A percentile compares a stretch with the other conserved stretches of the same genome.
These are phyloP conservation scores for Anoplolepis gracilipes DNA, from an alignment of 1,140 invertebrate genomes.

Conservation along the genomic window DNA sequence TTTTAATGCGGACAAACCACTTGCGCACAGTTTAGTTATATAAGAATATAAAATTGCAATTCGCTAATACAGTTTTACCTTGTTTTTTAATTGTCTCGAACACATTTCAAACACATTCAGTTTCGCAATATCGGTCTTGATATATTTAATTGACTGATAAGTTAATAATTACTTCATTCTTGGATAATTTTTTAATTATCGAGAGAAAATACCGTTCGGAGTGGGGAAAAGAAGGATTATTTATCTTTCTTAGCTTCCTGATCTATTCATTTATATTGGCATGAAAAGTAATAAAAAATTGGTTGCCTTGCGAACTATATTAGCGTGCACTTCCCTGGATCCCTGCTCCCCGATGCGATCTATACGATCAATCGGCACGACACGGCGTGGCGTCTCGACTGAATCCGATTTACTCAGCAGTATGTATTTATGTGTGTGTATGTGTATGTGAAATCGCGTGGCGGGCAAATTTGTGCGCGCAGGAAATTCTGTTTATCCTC, in stretches of 20 bases:
- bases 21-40: not conserved
- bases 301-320: not conserved
- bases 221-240: too few relatives aligned
- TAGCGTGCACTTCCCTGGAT: conserved; percentile 18
- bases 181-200: conserved; percentile 5
- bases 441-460: conserved; percentile 33
- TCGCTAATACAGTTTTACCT: not conserved
- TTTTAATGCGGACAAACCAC: too few relatives aligned
- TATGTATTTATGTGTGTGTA: not conserved
- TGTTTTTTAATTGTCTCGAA: not conserved
- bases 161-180: conserved; percentile 23
- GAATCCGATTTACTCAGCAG: conserved; percentile 28
- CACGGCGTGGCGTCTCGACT: conserved; percentile 5
- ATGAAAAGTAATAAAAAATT: too few relatives aligned
- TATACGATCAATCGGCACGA: conserved; percentile 42
- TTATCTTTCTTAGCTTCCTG: not conserved
- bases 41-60: not conserved
- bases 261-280: too few relatives aligned
- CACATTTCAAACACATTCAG: not conserved
- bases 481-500: conserved; percentile 62
- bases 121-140: not conserved
- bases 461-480: conserved; percentile 49
- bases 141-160: conserved; percentile 17
- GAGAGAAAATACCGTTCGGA: not conserved
- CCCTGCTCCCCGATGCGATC: conserved; percentile 6